Conservation (phyloP, 2,797 vertebrate species). For the Parotocinclus haroldoi region DNA sequence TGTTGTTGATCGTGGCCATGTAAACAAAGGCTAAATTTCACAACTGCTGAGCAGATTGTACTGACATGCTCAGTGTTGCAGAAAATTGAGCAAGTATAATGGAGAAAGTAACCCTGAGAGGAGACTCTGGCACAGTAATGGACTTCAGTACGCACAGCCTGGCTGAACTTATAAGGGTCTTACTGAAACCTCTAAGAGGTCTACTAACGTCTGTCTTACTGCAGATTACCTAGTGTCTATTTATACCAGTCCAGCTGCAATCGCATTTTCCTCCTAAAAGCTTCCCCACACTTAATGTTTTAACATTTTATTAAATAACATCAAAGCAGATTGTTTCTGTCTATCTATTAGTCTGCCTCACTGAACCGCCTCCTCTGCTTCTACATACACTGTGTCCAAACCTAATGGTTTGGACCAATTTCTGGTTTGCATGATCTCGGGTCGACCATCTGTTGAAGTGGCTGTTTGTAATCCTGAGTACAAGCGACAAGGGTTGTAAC, state of each 20-base stretch:
- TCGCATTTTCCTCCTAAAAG: conserved; percentile 59
- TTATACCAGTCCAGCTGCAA: conserved; percentile 24
- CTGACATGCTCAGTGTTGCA: conserved; percentile 68
- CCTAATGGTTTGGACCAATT: too few species aligned
- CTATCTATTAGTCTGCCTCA: conserved; percentile 48
- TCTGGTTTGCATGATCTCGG: too few species aligned
- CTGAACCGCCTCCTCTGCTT: background rate
- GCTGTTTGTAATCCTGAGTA: too few species aligned
- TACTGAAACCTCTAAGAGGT: conserved; percentile 5
- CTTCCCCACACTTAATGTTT: conserved; percentile 66
- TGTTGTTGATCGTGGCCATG: too few species aligned
- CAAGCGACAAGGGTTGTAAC: too few species aligned
- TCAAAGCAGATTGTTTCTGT: conserved; percentile 59
- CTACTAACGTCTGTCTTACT: background rate
- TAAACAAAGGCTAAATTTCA: conserved; percentile 4
- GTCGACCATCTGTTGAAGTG: too few species aligned
- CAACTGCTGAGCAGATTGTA: conserved; percentile 60
- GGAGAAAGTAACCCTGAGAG: conserved; percentile 16
- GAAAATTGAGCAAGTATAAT: conserved; percentile 67
- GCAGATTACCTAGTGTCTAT: conserved; percentile 28
- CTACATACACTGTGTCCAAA: background rate
- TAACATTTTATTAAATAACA: conserved; percentile 64
- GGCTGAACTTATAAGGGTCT: background rate
- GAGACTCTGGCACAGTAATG: conserved; percentile 57
- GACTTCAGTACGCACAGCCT: conserved; percentile 31